Percentiles rank a stretch among this genome's conserved stretches.
Conservation (phyloP, 92 coral and sea anemone species). For the Parazoanthus swiftii region DNA sequence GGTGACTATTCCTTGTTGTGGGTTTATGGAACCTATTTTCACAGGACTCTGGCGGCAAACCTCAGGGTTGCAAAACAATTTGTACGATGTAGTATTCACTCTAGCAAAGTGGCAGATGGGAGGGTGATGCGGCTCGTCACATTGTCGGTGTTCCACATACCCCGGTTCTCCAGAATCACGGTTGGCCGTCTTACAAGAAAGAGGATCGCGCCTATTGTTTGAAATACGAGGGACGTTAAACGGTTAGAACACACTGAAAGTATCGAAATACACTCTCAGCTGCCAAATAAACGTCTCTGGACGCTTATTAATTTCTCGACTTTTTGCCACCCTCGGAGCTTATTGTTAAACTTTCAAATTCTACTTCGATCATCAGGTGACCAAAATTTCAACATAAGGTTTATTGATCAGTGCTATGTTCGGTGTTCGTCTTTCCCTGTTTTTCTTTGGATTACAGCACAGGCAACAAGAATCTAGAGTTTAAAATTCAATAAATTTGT, state of each 20-base stretch:
- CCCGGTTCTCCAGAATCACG: slow-evolving; percentile 3
- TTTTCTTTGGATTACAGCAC: too few species aligned
- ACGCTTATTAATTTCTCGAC: too few species aligned
- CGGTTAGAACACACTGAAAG: not conserved
- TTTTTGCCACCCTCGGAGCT: too few species aligned
- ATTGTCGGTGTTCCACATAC: not conserved
- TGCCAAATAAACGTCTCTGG: too few species aligned
- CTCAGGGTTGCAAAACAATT: not conserved
- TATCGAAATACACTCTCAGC: too few species aligned
- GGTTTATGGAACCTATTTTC: slow-evolving; percentile 1
- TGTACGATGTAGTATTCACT: not conserved
- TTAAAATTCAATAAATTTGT: too few species aligned
- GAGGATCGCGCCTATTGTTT: slow-evolving; percentile 7
- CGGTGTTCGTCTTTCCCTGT: too few species aligned
- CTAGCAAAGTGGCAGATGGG: slow-evolving; percentile 10
- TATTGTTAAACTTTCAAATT: too few species aligned
- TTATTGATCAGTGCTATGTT: too few species aligned
- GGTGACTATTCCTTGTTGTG: slow-evolving; percentile 5
- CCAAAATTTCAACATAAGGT: too few species aligned
- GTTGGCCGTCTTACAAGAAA: not conserved
- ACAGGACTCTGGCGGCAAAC: not conserved
- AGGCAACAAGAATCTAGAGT: too few species aligned
- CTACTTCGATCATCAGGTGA: too few species aligned
- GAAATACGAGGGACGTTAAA: not conserved
- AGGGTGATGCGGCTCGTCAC: slow-evolving; percentile 1